Conservation (phyloP, 2,797 vertebrate genomes). For the Darevskia mixta region DNA sequence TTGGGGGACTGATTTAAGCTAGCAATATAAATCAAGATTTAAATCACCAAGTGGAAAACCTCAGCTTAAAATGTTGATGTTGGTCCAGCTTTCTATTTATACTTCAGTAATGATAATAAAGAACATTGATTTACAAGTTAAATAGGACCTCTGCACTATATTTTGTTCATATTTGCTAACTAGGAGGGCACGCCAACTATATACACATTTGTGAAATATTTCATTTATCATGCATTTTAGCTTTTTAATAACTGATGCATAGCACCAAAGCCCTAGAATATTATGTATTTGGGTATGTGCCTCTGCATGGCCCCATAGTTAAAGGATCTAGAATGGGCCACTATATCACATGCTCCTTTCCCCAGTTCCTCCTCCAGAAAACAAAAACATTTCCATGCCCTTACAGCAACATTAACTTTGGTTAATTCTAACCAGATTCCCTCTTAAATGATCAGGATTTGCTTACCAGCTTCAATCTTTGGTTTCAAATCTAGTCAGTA, state of each 20-base stretch:
- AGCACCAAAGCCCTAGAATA: not conserved
- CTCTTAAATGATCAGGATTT: not conserved
- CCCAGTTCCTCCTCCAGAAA: not conserved
- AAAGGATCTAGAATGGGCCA: not conserved
- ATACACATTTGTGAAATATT: not conserved
- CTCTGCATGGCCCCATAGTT: not conserved
- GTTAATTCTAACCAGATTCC: not conserved
- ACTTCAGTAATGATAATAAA: constrained; percentile 5
- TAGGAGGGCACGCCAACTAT: not conserved
- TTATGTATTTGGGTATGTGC: not conserved
- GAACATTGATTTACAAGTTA: not conserved
- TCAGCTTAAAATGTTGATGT: not conserved
- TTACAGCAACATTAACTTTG: not conserved
- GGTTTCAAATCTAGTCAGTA: not conserved
- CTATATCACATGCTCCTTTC: not conserved
- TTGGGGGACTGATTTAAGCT: not conserved
- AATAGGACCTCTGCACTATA: not conserved
- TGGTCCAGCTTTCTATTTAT: constrained; percentile 16
- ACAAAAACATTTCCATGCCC: not conserved
- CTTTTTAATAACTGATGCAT: not conserved
- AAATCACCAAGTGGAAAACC: constrained; percentile 24
- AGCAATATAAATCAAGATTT: constrained; percentile 23
- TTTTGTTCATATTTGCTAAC: not conserved
- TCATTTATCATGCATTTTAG: not conserved
- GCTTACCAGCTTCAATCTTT: constrained; percentile 5